Percentiles rank a stretch among this genome's conserved stretches.
Conservation (phyloP, 2,888 invertebrate genomes). For the Synergus umbraculus region DNA sequence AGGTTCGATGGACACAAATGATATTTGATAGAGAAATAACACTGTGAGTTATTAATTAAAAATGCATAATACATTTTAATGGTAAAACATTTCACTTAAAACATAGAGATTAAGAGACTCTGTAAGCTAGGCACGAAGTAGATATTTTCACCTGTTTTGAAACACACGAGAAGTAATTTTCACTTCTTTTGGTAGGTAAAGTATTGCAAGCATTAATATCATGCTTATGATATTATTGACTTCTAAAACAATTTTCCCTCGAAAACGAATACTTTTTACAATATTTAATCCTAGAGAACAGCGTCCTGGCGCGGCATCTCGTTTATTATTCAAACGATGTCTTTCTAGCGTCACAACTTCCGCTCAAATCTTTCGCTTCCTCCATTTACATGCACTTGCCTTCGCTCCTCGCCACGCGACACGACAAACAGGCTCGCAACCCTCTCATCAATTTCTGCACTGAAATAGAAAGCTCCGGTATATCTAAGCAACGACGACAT, state of each 20-base stretch:
- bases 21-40: no score
- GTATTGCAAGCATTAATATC: not conserved
- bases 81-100: no score
- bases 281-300: conserved; percentile 1
- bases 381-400: conserved; percentile 31
- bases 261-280: not conserved
- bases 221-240: not conserved
- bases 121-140: not conserved
- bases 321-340: conserved; percentile 39
- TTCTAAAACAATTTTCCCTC: conserved; percentile 12
- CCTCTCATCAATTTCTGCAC: conserved; percentile 19
- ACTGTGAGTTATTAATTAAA: no score
- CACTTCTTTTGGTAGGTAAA: not conserved
- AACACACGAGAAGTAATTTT: not conserved
- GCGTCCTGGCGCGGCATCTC: conserved; percentile 9
- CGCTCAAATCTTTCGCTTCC: conserved; percentile 29
- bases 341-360: conserved; percentile 31
- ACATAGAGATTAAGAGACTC: not conserved
- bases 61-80: no score
- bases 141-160: not conserved
- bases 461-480: conserved; percentile 25
- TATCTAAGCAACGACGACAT: not conserved
- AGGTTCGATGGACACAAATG: no score
- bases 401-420: conserved; percentile 26
- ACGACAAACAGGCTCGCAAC: conserved; percentile 12